phyloP scores from a whole-genome alignment of 92 coral and sea anemone species.

The Galaxea fascicularis region DNA sequence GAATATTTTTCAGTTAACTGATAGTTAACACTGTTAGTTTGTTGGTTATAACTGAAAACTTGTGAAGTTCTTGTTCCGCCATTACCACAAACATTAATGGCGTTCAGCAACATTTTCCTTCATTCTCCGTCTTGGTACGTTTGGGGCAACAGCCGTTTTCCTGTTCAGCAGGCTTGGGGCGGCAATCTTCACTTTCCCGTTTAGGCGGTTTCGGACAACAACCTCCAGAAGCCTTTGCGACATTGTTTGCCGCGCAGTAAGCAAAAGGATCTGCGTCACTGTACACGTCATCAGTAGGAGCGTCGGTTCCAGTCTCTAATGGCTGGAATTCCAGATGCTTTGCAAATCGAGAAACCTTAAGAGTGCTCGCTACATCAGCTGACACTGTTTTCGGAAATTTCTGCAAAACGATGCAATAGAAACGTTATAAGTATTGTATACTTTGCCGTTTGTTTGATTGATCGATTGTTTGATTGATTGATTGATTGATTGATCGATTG shows the following conservation, averaged over 20 bases:
- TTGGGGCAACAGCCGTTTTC: constrained; percentile 13
- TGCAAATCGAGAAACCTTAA: constrained; percentile 66
- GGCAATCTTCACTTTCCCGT: not conserved
- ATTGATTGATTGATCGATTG: no score
- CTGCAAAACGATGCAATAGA: constrained; percentile 32
- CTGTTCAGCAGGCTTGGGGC: constrained; percentile 26
- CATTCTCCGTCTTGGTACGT: not conserved
- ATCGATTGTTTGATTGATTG: no score
- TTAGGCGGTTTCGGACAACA: constrained; percentile 34
- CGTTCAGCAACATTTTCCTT: not conserved
- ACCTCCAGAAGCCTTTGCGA: constrained; percentile 17
- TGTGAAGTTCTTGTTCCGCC: no score
- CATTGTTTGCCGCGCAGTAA: constrained; percentile 34
- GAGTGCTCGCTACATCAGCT: constrained; percentile 71
- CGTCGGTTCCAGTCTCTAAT: constrained; percentile 36
- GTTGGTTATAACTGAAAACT: no score
- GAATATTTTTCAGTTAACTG: no score
- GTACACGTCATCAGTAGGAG: constrained; percentile 53
- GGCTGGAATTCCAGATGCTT: constrained; percentile 70
- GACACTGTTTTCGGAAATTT: constrained; percentile 58
- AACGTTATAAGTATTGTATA: no score
- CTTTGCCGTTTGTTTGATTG: no score
- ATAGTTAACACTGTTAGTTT: no score
- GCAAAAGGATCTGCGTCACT: constrained; percentile 75
- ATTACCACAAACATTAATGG: not conserved